Evolutionary conservation across 1,140 invertebrate genomes (phyloP).

Genomic region (Hypsibius dujardini): DNA sequence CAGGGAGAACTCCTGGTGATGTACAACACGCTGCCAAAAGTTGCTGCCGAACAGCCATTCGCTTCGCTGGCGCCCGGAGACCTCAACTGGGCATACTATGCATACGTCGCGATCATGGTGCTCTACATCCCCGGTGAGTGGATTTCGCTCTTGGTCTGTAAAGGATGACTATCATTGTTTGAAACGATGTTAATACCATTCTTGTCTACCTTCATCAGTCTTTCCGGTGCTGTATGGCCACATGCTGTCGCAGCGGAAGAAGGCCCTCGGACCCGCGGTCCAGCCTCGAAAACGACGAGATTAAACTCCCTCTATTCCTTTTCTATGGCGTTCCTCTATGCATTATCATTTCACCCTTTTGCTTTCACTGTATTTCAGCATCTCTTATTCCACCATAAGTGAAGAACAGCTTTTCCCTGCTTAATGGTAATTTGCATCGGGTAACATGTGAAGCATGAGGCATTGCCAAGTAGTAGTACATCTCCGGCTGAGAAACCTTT

Average conservation of each 20-base stretch:
- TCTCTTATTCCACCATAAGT: too few relatives aligned
- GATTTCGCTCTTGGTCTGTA: background rate
- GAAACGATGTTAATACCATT: background rate
- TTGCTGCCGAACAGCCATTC: conserved; percentile 33
- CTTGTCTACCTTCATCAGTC: conserved; percentile 39
- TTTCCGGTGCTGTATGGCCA: conserved; percentile 64
- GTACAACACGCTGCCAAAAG: conserved; percentile 52
- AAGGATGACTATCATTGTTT: background rate
- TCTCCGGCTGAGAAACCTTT: too few relatives aligned
- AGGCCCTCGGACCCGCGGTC: conserved; percentile 42
- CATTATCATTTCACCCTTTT: too few relatives aligned
- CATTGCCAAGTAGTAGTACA: too few relatives aligned
- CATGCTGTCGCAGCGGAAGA: conserved; percentile 67
- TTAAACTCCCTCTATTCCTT: too few relatives aligned
- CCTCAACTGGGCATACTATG: conserved; percentile 40
- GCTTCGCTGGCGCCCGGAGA: background rate
- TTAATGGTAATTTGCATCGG: too few relatives aligned
- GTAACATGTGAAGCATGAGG: too few relatives aligned
- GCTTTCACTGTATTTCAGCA: too few relatives aligned
- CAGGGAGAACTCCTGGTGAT: conserved; percentile 69
- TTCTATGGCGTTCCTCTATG: too few relatives aligned
- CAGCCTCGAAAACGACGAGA: too few relatives aligned
- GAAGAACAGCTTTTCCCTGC: too few relatives aligned
- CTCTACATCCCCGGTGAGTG: conserved; percentile 70
- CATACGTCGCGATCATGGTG: conserved; percentile 50